These are phyloP conservation scores for Canis aureus DNA, from an alignment of 2,113 vertebrate species.

Conservation along the genomic window DNA sequence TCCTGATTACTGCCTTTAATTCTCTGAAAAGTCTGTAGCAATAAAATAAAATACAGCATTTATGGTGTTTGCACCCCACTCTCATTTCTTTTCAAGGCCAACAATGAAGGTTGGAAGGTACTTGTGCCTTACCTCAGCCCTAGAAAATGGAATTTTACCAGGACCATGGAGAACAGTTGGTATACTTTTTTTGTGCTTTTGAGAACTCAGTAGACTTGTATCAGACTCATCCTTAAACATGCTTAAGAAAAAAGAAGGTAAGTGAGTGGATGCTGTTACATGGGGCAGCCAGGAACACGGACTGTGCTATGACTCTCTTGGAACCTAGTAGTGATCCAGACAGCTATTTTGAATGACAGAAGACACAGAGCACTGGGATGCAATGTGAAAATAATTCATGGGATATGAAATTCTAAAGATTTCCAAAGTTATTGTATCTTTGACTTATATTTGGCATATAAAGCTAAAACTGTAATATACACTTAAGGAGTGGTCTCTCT, in stretches of 20 bases:
- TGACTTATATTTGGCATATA: neutral
- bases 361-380: neutral
- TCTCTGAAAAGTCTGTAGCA: neutral
- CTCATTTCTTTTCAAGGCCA: neutral
- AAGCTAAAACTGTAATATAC: neutral
- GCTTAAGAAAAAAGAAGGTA: neutral
- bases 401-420: neutral
- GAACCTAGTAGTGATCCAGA: neutral
- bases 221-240: neutral
- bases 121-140: neutral
- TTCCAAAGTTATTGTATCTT: neutral
- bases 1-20: neutral
- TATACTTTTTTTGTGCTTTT: neutral
- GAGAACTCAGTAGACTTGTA: neutral
- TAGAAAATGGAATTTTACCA: neutral
- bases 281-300: accelerated
- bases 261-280: neutral
- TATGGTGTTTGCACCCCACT: neutral
- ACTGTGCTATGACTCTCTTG: neutral
- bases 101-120: neutral
- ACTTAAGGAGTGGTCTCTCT: neutral
- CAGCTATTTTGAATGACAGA: neutral
- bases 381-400: neutral
- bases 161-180: neutral
- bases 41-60: neutral